A percentile compares a stretch with the other conserved stretches of the same genome.
phyloP scores from a whole-genome alignment of 2,113 vertebrate species.

The Excalfactoria chinensis region DNA sequence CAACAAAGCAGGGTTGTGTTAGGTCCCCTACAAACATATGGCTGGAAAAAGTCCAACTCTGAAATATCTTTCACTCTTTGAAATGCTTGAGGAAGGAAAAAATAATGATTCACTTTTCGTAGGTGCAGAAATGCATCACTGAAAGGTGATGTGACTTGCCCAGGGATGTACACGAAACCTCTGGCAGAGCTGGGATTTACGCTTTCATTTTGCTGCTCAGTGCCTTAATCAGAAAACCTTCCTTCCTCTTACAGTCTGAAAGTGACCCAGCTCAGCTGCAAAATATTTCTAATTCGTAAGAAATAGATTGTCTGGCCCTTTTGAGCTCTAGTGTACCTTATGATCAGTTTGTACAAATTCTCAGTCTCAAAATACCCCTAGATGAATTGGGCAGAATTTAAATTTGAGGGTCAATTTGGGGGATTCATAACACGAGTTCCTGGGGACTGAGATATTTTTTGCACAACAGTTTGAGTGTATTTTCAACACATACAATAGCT shows the following conservation, averaged over 20 bases:
- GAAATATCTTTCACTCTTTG: slow-evolving; percentile 3
- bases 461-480: not conserved
- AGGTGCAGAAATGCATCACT: slow-evolving; percentile 2
- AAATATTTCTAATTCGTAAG: not conserved
- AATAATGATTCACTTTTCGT: slow-evolving; percentile 17
- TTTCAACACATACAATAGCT: not conserved
- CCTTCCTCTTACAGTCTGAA: not conserved
- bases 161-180: slow-evolving; percentile 9
- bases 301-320: not conserved
- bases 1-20: not conserved
- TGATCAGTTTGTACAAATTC: not conserved
- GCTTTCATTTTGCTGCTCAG: not conserved
- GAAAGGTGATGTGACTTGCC: slow-evolving; percentile 44
- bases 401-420: not conserved
- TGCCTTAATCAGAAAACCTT: slow-evolving; percentile 10
- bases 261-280: not conserved
- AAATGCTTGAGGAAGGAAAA: slow-evolving; percentile 13
- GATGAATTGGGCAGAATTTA: not conserved
- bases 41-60: not conserved
- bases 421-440: not conserved
- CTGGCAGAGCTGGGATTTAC: slow-evolving; percentile 3
- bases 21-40: not conserved
- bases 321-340: not conserved
- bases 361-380: not conserved
- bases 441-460: not conserved